These are phyloP conservation scores for Aleadryas rufinucha DNA, from an alignment of 2,113 vertebrate genomes.

Conservation along the genomic window DNA sequence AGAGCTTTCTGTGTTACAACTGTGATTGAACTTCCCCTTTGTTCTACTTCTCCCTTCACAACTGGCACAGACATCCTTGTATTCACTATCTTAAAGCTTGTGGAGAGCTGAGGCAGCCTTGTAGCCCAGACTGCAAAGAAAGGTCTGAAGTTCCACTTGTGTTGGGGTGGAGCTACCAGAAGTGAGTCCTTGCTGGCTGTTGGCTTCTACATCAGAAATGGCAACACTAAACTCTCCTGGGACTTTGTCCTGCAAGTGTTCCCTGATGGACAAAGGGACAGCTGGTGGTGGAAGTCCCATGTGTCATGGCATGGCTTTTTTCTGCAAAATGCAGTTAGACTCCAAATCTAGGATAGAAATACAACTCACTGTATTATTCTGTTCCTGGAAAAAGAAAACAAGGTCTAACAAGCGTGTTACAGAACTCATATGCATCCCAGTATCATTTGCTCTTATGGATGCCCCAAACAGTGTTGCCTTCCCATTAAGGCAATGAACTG, in stretches of 20 bases:
- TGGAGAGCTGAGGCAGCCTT: background rate
- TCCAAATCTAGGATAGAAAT: background rate
- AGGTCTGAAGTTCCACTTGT: background rate
- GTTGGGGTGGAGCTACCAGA: background rate
- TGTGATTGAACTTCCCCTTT: background rate
- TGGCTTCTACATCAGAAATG: background rate
- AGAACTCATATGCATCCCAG: background rate
- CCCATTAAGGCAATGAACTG: background rate
- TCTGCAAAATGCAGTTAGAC: background rate
- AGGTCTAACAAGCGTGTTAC: background rate
- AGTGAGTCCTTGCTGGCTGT: background rate
- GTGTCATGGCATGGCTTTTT: background rate
- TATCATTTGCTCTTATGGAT: background rate
- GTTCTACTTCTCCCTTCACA: background rate
- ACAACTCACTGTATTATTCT: background rate
- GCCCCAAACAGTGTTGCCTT: background rate
- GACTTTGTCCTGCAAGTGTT: background rate
- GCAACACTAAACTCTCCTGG: background rate
- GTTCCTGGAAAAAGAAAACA: background rate
- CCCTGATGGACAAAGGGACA: background rate
- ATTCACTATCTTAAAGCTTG: background rate
- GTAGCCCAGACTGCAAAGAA: background rate
- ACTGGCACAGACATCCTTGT: background rate
- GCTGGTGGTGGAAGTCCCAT: background rate
- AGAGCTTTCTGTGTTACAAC: background rate